Percentiles rank a stretch among this genome's conserved stretches.
phyloP scores from a whole-genome alignment of 2,113 vertebrate species.

The Irena cyanogastra region DNA sequence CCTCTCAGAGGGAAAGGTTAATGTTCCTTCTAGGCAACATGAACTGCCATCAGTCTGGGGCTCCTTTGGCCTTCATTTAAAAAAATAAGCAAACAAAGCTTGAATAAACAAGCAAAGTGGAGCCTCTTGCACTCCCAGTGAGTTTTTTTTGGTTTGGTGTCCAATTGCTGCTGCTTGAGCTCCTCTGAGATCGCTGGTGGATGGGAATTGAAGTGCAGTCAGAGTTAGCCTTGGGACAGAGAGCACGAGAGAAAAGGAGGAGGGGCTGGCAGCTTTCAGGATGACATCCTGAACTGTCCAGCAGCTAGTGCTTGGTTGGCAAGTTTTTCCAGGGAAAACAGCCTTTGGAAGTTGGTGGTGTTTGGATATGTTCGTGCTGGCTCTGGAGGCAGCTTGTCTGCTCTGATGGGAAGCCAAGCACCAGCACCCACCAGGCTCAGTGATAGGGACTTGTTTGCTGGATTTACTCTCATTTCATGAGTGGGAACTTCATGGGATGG shows the following conservation, averaged over 20 bases:
- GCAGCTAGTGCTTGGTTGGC: not conserved
- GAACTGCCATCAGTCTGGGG: not conserved
- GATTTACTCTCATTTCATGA: not conserved
- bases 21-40: not conserved
- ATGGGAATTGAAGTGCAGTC: not conserved
- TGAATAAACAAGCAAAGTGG: constrained; percentile 1
- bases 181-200: not conserved
- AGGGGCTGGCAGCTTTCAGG: not conserved
- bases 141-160: not conserved
- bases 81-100: constrained; percentile 23
- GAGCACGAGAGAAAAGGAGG: not conserved
- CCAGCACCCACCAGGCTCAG: not conserved
- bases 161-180: not conserved
- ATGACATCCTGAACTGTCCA: not conserved
- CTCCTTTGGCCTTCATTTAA: not conserved
- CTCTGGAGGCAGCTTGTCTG: not conserved
- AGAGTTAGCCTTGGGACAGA: not conserved
- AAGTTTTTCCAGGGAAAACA: not conserved
- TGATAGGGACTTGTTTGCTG: not conserved
- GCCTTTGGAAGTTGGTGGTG: not conserved
- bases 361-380: not conserved
- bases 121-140: not conserved
- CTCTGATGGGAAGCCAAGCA: not conserved
- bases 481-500: not conserved
- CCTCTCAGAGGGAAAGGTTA: not conserved